Evolutionary conservation across 2,113 vertebrate genomes (phyloP).

Genomic region (Dipodomys ordii): DNA sequence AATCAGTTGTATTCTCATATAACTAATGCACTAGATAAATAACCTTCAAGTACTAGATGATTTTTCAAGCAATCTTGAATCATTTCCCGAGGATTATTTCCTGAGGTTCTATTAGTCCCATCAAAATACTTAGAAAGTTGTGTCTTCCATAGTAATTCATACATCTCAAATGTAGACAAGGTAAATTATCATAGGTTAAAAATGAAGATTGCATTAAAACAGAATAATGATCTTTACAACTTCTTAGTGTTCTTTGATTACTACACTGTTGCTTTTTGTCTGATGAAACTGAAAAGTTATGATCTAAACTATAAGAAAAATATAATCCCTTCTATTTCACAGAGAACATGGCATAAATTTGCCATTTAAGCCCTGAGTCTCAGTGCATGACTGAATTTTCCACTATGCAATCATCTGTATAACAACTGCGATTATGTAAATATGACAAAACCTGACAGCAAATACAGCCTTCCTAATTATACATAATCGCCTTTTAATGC

Average conservation of each 20-base stretch:
- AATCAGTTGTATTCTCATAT: background rate
- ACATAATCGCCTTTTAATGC: background rate
- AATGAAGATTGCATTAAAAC: background rate
- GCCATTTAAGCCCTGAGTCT: background rate
- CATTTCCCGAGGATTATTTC: no score
- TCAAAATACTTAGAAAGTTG: background rate
- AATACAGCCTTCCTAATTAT: background rate
- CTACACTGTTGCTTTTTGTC: background rate
- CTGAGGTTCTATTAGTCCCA: no score
- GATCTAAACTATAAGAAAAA: background rate
- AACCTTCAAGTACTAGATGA: background rate
- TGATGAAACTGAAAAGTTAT: conserved; percentile 36
- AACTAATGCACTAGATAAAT: background rate
- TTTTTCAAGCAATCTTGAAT: background rate
- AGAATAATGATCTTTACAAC: background rate
- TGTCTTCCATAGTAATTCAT: background rate
- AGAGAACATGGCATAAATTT: background rate
- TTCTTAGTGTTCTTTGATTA: background rate
- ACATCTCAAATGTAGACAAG: background rate
- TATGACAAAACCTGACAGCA: background rate
- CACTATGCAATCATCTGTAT: background rate
- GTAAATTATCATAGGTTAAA: background rate
- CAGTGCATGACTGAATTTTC: background rate
- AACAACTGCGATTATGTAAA: background rate
- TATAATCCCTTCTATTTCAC: background rate